Base-by-base conservation (phyloP, 2,888 invertebrate species). In the Drosophila pullipes region DNA sequence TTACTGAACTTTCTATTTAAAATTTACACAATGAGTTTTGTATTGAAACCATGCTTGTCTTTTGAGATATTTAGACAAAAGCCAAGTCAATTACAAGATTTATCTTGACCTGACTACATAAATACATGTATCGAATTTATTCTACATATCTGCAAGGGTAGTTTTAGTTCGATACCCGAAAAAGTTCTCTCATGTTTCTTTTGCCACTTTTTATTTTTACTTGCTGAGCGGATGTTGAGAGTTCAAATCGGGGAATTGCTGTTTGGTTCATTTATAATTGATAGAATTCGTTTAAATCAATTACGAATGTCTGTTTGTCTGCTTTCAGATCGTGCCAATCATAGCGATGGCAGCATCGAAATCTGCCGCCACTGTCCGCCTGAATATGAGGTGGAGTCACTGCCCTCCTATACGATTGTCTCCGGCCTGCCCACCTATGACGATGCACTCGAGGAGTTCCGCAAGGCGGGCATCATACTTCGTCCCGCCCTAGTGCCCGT, bases 351-450 rank as follows among this genome's bases (percentile, higher is more conserved):
- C 16, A 79, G 83, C 10, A 82, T 91, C 6, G 93, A 93, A 47
- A 87, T 92, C 55, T 91, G 93, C n/a, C 92, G 93, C 25, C 92
- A 91, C 52, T 93, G 93, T 57, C 91, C 91, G 11, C 83, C 90
- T 0, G 94, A 94, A 62, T 92, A 92, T 60, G 95, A 95, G 66
- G 92, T 92, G 5, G 95, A 95, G 78, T 95, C 95, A 2, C 90
- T 95, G 70, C 95, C 95, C 18, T 95, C 95, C 75, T 95, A 95
- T 85, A 95, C 95, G 6, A 94, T 95, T 64, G 95, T 95, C 54
- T 95, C 95, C n/a, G 95, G 95, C 6, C 92, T 95, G 59, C 95
- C 95, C 52, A 95, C 94, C 35, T 95, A 95, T 89, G 95, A 95
- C 68, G 95, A 95, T 89, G 95, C 95, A 4, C 90, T 95, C 65